A percentile compares a stretch with the other conserved stretches of the same genome.
These are phyloP conservation scores for Pissodes strobi DNA, from an alignment of 1,140 invertebrate species.

Conservation along the genomic window DNA sequence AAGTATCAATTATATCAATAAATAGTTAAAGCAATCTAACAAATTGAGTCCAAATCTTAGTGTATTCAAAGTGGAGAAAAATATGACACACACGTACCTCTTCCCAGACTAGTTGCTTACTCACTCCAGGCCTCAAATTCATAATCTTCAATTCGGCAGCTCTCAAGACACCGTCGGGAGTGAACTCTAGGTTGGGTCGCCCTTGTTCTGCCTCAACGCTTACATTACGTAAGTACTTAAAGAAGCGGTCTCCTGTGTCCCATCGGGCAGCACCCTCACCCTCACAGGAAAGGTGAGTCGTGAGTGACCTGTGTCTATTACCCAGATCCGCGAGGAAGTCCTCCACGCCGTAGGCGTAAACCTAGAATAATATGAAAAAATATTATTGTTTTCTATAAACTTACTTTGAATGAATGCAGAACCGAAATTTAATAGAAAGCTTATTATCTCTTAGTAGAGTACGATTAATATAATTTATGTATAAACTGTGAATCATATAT, in stretches of 20 bases:
- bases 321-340: slow-evolving; percentile 77
- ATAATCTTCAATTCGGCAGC: slow-evolving; percentile 89
- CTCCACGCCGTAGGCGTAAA: slow-evolving; percentile 86
- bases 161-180: slow-evolving; percentile 83
- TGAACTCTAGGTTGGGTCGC: slow-evolving; percentile 84
- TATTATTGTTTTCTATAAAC: too few relatives aligned
- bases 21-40: too few relatives aligned
- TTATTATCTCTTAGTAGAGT: too few relatives aligned
- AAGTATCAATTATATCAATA: too few relatives aligned
- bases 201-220: slow-evolving; percentile 78
- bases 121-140: slow-evolving; percentile 82
- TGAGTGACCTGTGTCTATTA: slow-evolving; percentile 71
- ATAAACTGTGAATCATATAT: too few relatives aligned
- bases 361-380: too few relatives aligned
- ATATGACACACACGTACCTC: too few relatives aligned
- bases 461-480: too few relatives aligned
- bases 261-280: slow-evolving; percentile 75
- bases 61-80: too few relatives aligned
- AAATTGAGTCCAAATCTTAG: too few relatives aligned
- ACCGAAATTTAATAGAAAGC: too few relatives aligned
- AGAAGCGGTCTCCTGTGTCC: slow-evolving; percentile 76
- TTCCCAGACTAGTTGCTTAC: slow-evolving; percentile 85
- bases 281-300: slow-evolving; percentile 81
- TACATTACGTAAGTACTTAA: slow-evolving; percentile 80
- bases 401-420: too few relatives aligned